Percentiles rank a stretch among this genome's conserved stretches.
Evolutionary conservation across 2,113 vertebrate genomes (phyloP).

Genomic region (Tachuris rubrigastra): DNA sequence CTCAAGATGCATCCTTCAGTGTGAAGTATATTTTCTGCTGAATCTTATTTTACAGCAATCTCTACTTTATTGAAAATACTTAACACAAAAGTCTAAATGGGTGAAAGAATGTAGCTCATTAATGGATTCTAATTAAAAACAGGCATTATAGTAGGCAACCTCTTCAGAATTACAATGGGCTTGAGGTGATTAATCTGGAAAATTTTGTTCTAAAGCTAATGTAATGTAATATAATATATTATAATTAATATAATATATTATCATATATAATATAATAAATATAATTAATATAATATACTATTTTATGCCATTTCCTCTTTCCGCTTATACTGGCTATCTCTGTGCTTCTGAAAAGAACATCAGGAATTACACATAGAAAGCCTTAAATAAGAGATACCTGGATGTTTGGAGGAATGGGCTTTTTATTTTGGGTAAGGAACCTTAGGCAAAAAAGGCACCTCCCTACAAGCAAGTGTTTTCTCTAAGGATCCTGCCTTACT

Average conservation of each 20-base stretch:
- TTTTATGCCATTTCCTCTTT: neutral
- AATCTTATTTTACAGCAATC: neutral
- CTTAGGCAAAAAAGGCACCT: neutral
- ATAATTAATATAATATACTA: too few relatives aligned
- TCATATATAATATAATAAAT: too few relatives aligned
- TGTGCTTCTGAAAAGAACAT: neutral
- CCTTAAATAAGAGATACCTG: neutral
- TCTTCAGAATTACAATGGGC: neutral
- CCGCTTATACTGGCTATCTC: neutral
- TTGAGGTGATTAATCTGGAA: neutral
- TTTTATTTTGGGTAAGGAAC: neutral
- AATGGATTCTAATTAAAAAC: slow-evolving; percentile 12
- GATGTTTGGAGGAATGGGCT: neutral
- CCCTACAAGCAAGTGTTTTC: neutral
- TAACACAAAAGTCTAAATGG: neutral
- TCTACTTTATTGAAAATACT: neutral
- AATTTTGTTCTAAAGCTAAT: neutral
- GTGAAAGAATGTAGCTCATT: neutral
- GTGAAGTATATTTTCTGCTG: neutral
- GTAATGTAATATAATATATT: too few relatives aligned
- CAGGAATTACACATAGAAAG: neutral
- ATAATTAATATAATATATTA: too few relatives aligned
- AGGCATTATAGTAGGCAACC: neutral
- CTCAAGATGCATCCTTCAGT: neutral
- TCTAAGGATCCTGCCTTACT: neutral